phyloP scores from a whole-genome alignment of 2,888 invertebrate genomes.

The Galeopsomyia nigrocyanea region DNA sequence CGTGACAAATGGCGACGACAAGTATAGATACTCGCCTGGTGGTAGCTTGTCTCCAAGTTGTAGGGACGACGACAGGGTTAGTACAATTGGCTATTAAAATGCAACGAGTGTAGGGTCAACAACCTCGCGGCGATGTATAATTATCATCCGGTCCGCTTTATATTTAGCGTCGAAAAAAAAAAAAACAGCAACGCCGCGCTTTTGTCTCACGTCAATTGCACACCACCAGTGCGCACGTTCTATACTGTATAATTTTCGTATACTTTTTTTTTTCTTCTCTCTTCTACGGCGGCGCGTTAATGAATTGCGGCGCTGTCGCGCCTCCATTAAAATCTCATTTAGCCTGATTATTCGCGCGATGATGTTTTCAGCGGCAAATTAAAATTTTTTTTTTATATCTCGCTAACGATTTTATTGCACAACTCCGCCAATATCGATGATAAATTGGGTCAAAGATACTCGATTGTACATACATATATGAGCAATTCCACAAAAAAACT shows the following conservation, averaged over 20 bases:
- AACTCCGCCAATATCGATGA: too few relatives aligned
- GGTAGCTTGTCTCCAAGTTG: conserved; percentile 61
- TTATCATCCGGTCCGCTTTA: too few relatives aligned
- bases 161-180: too few relatives aligned
- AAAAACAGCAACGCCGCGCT: too few relatives aligned
- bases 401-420: too few relatives aligned
- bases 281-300: conserved; percentile 10
- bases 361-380: background rate
- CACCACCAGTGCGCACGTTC: background rate
- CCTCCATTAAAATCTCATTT: conserved; percentile 37
- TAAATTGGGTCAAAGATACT: too few relatives aligned
- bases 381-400: too few relatives aligned
- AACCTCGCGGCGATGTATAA: too few relatives aligned
- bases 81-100: background rate
- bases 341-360: conserved; percentile 6
- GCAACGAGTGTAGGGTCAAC: too few relatives aligned
- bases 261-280: conserved; percentile 12
- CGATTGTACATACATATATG: too few relatives aligned
- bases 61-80: conserved; percentile 61
- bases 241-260: background rate
- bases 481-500: too few relatives aligned
- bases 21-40: conserved; percentile 61
- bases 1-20: conserved; percentile 55
- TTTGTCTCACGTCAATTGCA: conserved; percentile 29
- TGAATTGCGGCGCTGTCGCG: conserved; percentile 1